These are phyloP conservation scores for Ateles fusciceps DNA, from an alignment of 2,797 vertebrate species.

Conservation along the genomic window DNA sequence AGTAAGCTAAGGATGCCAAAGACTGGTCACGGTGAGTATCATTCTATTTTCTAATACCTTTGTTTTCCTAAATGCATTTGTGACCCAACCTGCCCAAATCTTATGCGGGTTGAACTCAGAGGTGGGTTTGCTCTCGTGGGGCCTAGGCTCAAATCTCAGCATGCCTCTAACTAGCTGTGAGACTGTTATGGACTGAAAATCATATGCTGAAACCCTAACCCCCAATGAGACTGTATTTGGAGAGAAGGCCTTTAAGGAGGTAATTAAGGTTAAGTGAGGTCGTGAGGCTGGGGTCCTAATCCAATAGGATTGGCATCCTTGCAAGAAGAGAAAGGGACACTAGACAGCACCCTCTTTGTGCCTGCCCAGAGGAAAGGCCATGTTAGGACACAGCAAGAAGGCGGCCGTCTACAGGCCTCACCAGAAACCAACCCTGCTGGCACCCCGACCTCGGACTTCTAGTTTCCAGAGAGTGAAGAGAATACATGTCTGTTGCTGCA, in stretches of 20 bases:
- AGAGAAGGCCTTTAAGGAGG: background rate
- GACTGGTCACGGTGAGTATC: background rate
- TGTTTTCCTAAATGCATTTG: background rate
- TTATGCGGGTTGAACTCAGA: background rate
- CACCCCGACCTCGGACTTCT: background rate
- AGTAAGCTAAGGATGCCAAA: background rate
- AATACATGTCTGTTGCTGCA: background rate
- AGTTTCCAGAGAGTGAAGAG: background rate
- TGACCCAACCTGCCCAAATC: background rate
- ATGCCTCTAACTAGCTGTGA: background rate
- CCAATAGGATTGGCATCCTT: background rate
- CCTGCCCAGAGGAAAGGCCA: background rate
- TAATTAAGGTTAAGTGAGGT: background rate
- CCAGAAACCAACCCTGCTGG: background rate
- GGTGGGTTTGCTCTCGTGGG: background rate
- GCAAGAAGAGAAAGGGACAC: background rate
- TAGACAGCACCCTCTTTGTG: background rate
- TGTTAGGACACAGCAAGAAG: rapidly evolving
- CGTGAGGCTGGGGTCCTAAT: background rate
- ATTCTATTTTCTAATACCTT: background rate
- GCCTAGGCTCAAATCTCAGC: background rate
- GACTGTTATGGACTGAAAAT: background rate
- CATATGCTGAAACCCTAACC: background rate
- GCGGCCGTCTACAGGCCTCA: background rate
- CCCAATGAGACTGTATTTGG: background rate